These are phyloP conservation scores for Leptopilina myrica DNA, from an alignment of 2,888 invertebrate genomes.

Conservation along the genomic window DNA sequence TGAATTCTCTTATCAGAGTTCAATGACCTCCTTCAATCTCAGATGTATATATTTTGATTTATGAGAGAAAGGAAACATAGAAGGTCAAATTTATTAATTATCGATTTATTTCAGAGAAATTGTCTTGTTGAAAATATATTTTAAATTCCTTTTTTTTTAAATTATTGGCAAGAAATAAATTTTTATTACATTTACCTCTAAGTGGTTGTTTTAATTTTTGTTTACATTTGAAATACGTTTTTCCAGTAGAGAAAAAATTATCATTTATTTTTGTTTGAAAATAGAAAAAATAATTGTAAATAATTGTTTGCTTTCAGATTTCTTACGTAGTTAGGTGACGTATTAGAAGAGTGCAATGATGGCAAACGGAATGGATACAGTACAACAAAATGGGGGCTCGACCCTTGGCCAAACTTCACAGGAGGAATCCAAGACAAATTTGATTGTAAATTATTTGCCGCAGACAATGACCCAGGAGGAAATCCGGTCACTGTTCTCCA, in stretches of 20 bases:
- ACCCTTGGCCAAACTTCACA: constrained; percentile 81
- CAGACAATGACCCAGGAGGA: constrained; percentile 99
- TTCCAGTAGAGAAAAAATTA: too few species aligned
- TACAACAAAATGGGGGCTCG: constrained; percentile 89
- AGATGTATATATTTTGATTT: neutral
- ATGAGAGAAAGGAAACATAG: neutral
- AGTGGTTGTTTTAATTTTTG: too few species aligned
- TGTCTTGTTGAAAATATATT: too few species aligned
- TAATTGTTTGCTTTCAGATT: constrained; percentile 67
- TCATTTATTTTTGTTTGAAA: neutral
- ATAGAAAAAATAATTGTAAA: neutral
- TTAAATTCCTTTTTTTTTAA: too few species aligned
- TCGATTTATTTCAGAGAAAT: too few species aligned
- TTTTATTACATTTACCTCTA: too few species aligned
- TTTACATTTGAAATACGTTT: too few species aligned
- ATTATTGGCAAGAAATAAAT: too few species aligned
- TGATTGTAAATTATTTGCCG: constrained; percentile 99
- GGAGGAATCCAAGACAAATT: constrained; percentile 97
- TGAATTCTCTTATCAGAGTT: neutral
- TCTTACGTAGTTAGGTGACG: constrained; percentile 73
- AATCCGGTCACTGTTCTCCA: constrained; percentile 97
- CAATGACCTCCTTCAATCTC: constrained; percentile 7
- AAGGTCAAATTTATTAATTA: too few species aligned
- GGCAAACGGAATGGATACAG: constrained; percentile 90
- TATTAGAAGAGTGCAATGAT: constrained; percentile 80